phyloP scores from a whole-genome alignment of 2,797 vertebrate genomes.

The Forpus xanthops region DNA sequence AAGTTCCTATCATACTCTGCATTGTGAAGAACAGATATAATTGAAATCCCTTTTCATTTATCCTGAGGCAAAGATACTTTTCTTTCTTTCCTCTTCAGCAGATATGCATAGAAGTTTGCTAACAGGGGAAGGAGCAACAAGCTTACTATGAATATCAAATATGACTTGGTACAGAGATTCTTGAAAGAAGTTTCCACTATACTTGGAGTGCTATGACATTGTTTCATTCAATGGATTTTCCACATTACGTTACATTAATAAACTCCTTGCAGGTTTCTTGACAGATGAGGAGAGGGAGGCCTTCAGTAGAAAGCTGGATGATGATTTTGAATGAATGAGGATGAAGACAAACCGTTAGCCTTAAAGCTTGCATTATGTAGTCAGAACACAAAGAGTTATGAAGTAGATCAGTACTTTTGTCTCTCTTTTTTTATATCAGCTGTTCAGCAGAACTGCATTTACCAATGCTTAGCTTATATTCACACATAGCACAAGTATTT shows the following conservation, averaged over 20 bases:
- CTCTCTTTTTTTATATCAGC: constrained; percentile 53
- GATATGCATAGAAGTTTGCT: constrained; percentile 50
- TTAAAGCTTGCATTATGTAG: constrained; percentile 55
- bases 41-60: constrained; percentile 37
- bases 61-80: constrained; percentile 8
- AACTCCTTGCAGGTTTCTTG: constrained; percentile 60
- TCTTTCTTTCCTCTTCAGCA: background rate
- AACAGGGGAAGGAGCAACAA: constrained; percentile 45
- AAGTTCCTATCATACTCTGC: constrained; percentile 3
- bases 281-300: constrained; percentile 37
- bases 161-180: constrained; percentile 35
- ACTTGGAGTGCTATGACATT: constrained; percentile 34
- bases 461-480: constrained; percentile 44
- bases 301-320: constrained; percentile 38
- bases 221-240: constrained; percentile 52
- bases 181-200: constrained; percentile 51
- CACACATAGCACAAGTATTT: background rate
- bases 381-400: constrained; percentile 20
- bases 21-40: constrained; percentile 6
- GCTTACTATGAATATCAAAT: constrained; percentile 58
- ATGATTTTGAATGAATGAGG: constrained; percentile 59
- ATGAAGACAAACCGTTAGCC: constrained; percentile 53
- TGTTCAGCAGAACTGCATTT: constrained; percentile 31
- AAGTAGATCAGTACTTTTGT: constrained; percentile 59
- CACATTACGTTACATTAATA: constrained; percentile 50